Evolutionary conservation across 1,140 invertebrate species (phyloP), one percentile per base, ranked within the genome.

Genomic region (Drosophila subobscura): DNA sequence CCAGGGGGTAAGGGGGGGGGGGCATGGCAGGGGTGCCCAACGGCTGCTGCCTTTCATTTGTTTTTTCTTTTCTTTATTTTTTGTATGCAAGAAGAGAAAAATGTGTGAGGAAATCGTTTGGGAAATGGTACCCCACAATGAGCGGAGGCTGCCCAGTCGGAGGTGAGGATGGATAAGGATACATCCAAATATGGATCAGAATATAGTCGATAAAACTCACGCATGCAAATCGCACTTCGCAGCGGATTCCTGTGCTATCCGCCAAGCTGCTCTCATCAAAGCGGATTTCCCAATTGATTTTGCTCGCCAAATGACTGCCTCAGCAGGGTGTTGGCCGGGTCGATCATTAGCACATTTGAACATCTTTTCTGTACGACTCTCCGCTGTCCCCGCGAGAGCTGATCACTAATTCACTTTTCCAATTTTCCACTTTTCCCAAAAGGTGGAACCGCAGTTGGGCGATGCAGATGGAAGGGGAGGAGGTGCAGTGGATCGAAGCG

Each of bases 361-460:
- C 7, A 25, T 29, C 33, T 29, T 14, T 44, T 70, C 44, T 70
- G 58, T 58, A 70, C 37, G 68, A 7, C 49, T 14, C n/a, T 14
- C 56, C 22, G 16, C 25, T 67, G 14, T 16, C 6, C 37, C 33
- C 10, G 33, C 1, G 33, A 12, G 8, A 40, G 33, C 67, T 59
- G 66, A 67, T 72, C 68, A 74, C 77, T 85, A 85, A 85, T 85
- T 86, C 77, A 85, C 80, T 85, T 85, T 85, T 85, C 72, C 70
- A 86, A 85, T 86, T 85, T 73, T 85, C 72, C 70, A 86, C 86
- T 86, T 85, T 73, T 71, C 81, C 59, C 63, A 78, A 72, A 68
- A 67, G 65, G 65, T 68, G 65, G 33, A 53, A 54, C 42, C 65
- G 63, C 56, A 41, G 33, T 42, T 10, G 29, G 29, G 47, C n/a